Base-by-base conservation (phyloP, 2,113 vertebrate genomes). In the Vireo altiloquus region DNA sequence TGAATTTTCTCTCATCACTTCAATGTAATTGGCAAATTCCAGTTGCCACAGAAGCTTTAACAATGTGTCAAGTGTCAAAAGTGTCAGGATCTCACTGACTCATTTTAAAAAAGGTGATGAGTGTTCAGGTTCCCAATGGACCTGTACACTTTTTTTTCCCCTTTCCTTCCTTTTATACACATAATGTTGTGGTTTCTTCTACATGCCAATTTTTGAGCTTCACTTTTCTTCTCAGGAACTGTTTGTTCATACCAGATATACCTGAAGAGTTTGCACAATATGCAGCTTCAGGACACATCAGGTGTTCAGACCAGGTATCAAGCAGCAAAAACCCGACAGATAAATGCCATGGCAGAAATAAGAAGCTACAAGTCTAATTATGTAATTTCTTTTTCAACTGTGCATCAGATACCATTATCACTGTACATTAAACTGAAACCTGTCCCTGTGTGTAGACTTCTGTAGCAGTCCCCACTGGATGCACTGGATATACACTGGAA, bases 111-210 rank as follows among this genome's bases (percentile, higher is more conserved):
- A 59, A 47, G 5, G 23, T 66, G 37, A 20, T 53, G 14, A 35
- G 12, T 49, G 40, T 63, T 61, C 15, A 27, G 37, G 2, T 88
- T 77, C 21, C 35, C 30, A 64, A 7, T 18, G 16, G 20, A 52
- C 25, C 25, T 6, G 10, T 64, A 53, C 5, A 18, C 4, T 4
- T 57, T 11, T 39, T 6, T 37, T 21, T 1, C 2, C 14, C 13
- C 16, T 33, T 49, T 50, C 22, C 44, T 70, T 59, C 11, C 5
- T 61, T 86, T 63, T 64, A 13, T 35, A 22, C 18, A 23, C 19
- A 33, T 72, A 16, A 27, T 65, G n/a, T 24, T n/a, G 27, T 47
- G 13, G 4, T 80, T 69, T 88, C 70, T 77, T 49, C 11, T 64
- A n/a, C 21, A 3, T 19, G 35, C 6, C 35, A 22, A 0, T 37